These are phyloP conservation scores for Antechinus stuartii DNA, from an alignment of 2,113 vertebrate species.

Conservation along the genomic window DNA sequence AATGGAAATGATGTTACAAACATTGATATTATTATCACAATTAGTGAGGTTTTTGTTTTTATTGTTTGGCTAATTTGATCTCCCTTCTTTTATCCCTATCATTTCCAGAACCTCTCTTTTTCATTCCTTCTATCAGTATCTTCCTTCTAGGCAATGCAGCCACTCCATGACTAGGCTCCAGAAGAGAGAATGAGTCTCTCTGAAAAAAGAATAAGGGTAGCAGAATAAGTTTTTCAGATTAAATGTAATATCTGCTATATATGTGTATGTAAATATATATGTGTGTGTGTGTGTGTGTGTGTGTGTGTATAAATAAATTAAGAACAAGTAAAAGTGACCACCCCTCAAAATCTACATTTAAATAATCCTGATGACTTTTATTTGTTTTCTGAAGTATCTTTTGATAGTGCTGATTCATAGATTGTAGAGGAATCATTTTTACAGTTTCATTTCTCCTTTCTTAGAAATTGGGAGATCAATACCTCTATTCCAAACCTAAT, in stretches of 20 bases:
- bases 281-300: too few species aligned
- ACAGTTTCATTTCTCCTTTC: constrained; percentile 48
- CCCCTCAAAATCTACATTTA: not conserved
- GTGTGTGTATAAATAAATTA: not conserved
- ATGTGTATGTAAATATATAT: not conserved
- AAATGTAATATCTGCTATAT: not conserved
- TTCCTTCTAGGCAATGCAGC: not conserved
- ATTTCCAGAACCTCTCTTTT: not conserved
- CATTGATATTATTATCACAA: not conserved
- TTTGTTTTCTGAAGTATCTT: constrained; percentile 55
- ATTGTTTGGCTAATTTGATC: not conserved
- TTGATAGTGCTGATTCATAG: constrained; percentile 45
- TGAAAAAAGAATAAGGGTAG: not conserved
- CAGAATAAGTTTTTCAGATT: not conserved
- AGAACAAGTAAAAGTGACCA: not conserved
- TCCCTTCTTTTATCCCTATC: not conserved
- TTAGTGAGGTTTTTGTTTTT: not conserved
- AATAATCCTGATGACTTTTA: not conserved
- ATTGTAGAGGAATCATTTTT: constrained; percentile 58
- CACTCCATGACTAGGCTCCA: not conserved
- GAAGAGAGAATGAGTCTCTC: not conserved
- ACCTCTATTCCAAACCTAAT: constrained; percentile 52
- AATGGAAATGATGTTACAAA: not conserved
- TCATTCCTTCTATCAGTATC: not conserved
- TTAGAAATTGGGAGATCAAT: constrained; percentile 40